Conservation (phyloP, 2,113 vertebrate genomes). For the Neotoma lepida region DNA sequence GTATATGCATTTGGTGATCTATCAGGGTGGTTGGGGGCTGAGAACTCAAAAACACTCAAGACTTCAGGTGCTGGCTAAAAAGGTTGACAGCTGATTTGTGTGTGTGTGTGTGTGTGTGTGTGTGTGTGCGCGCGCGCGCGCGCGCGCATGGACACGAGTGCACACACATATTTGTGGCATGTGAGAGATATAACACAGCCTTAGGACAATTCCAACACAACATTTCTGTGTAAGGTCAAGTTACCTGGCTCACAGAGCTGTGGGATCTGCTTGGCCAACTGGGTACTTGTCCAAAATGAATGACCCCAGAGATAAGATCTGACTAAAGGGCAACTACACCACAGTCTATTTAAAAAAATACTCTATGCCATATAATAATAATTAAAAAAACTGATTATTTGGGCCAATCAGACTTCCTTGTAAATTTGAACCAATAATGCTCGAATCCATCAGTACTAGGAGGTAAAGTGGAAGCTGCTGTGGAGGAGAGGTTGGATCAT, state of each 20-base stretch:
- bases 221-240: background rate
- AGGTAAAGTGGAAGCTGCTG: conserved; percentile 57
- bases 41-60: background rate
- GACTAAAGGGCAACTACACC: background rate
- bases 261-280: background rate
- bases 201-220: background rate
- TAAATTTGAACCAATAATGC: conserved; percentile 50
- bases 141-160: too few species aligned
- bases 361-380: background rate
- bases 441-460: conserved; percentile 61
- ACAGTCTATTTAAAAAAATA: background rate
- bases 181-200: background rate
- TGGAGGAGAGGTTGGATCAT: conserved; percentile 53
- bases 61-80: background rate
- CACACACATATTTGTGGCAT: background rate
- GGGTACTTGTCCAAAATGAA: background rate
- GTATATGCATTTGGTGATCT: background rate
- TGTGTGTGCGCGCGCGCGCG: too few species aligned
- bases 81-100: background rate
- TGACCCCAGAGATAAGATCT: background rate
- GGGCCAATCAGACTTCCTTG: background rate
- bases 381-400: conserved; percentile 44
- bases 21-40: background rate
- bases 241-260: background rate
- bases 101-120: too few species aligned